Base-by-base conservation (phyloP, 1,140 invertebrate species). In the Ptiloglossa arizonensis region DNA sequence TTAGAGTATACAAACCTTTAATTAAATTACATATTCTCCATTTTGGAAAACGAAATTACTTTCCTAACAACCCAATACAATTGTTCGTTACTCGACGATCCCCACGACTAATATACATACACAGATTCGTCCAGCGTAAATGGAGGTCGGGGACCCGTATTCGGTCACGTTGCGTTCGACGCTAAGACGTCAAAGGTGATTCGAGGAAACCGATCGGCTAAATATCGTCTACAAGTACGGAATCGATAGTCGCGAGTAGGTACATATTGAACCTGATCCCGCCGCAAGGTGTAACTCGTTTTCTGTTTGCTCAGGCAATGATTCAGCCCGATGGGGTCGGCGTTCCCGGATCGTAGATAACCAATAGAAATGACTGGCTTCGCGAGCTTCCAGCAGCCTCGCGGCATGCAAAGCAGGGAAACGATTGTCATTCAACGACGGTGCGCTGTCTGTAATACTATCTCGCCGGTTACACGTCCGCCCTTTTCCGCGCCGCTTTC, bases 361-460 rank as follows among this genome's bases (percentile, higher is more conserved):
- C 41, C 80, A 50, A 60, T 82, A 64, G 68, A 80, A 84, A 81
- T 69, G 69, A 73, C 57, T 52, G 69, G 57, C 59, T 70, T 74
- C 22, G 41, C 38, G 54, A 32, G 46, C 46, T 70, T 44, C 48
- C 48, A 41, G 24, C 8, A 32, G 46, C 44, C 52, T 17, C 29
- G 27, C 71, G 60, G 76, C 75, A 74, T 84, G 66, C 70, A 81
- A 84, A 85, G 75, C 22, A 81, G 64, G 52, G 35, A 44, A 57
- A 19, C 6, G 77, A 80, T 78, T 69, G 59, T 81, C 69, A 60
- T 83, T 85, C 60, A 52, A 1, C 32, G 24, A 27, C 17, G 54
- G 41, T 59, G 27, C 64, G 54, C 29, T 48, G 22, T 35, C 68
- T 64, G 50, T 78, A 82, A 68, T 72, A 75, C 67, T 44, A 59